Conservation (phyloP, 2,797 vertebrate genomes). For the Enteromius trimaculatus region DNA sequence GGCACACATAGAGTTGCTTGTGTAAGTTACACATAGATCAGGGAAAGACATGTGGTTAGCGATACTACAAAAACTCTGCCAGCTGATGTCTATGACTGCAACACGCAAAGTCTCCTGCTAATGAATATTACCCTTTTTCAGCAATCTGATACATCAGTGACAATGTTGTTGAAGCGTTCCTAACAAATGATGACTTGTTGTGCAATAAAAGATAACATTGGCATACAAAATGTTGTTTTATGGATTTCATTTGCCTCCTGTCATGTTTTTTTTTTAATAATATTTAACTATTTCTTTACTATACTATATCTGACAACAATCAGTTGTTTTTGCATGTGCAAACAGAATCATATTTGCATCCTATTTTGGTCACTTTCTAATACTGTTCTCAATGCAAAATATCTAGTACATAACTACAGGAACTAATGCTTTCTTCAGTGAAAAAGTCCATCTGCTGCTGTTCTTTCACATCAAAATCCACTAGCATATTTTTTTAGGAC, state of each 20-base stretch:
- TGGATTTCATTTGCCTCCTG: conserved; percentile 63
- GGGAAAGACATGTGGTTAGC: background rate
- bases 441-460: background rate
- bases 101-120: conserved; percentile 61
- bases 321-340: background rate
- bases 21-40: background rate
- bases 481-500: background rate
- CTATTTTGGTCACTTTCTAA: background rate
- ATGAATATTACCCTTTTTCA: conserved; percentile 76
- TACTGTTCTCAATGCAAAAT: background rate
- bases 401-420: background rate
- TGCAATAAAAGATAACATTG: conserved; percentile 85
- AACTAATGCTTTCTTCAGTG: background rate
- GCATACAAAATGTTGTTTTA: conserved; percentile 71
- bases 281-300: background rate
- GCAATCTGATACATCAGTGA: conserved; percentile 80
- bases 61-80: conserved; percentile 27
- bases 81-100: conserved; percentile 58
- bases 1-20: background rate
- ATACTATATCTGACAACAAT: background rate
- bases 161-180: conserved; percentile 81
- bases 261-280: background rate
- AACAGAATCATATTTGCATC: background rate
- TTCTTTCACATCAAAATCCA: background rate
- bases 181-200: conserved; percentile 82